Evolutionary conservation across 2,888 invertebrate species (phyloP).

Genomic region (Piscicola geometra): DNA sequence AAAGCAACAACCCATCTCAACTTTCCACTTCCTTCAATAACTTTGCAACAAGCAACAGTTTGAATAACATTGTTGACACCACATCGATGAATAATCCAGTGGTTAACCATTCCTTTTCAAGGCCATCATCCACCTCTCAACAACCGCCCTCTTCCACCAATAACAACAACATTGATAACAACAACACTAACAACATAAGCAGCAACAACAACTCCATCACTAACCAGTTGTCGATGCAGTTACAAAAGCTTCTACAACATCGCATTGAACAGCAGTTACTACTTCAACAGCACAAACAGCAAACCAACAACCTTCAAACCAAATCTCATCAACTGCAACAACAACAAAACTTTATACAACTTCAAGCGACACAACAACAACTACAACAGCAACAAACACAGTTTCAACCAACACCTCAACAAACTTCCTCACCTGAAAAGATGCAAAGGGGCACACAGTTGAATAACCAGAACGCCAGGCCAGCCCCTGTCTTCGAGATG

Average conservation of each 20-base stretch:
- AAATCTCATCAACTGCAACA: background rate
- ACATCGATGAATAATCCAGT: too few species aligned
- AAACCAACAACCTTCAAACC: background rate
- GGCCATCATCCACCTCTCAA: background rate
- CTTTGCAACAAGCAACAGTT: too few species aligned
- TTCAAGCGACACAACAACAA: background rate
- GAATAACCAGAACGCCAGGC: background rate
- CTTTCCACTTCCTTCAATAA: too few species aligned
- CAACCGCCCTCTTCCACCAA: background rate
- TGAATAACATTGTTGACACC: too few species aligned
- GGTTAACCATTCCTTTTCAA: too few species aligned
- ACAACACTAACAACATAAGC: background rate
- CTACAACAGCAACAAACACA: background rate
- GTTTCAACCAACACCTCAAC: background rate
- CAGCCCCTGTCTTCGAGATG: conserved; percentile 36
- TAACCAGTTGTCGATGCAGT: conserved; percentile 2
- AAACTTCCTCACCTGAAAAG: too few species aligned
- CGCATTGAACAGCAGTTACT: background rate
- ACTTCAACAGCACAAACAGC: conserved; percentile 23
- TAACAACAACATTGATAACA: too few species aligned
- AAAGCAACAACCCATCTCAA: too few species aligned
- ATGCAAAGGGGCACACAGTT: too few species aligned
- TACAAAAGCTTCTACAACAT: conserved; percentile 20
- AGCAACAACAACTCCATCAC: background rate
- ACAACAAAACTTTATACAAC: background rate